Evolutionary conservation across 2,113 vertebrate genomes (phyloP).

Genomic region (Caretta caretta): DNA sequence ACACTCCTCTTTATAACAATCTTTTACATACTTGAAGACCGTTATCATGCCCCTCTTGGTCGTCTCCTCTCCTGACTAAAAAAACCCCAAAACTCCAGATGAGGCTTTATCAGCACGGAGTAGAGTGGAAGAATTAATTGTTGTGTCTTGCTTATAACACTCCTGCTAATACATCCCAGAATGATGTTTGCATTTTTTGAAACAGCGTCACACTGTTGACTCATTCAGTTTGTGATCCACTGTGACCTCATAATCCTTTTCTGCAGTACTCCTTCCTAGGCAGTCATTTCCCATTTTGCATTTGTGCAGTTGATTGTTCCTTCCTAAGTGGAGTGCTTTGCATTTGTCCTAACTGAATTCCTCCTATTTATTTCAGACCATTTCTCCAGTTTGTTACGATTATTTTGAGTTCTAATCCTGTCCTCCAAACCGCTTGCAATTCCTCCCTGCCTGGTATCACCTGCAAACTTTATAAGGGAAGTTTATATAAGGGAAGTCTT

Average conservation of each 20-base stretch:
- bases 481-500: not conserved
- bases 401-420: not conserved
- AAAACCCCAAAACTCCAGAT: not conserved
- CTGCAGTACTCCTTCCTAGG: not conserved
- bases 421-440: not conserved
- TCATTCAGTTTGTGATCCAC: not conserved
- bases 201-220: not conserved
- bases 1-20: not conserved
- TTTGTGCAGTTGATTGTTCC: not conserved
- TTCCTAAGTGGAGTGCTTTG: not conserved
- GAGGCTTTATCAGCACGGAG: not conserved
- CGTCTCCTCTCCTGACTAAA: not conserved
- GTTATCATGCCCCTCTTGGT: not conserved
- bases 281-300: not conserved
- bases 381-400: not conserved
- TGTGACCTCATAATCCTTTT: not conserved
- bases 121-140: not conserved
- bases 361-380: not conserved
- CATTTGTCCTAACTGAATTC: not conserved
- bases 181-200: not conserved
- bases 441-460: not conserved
- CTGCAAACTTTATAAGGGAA: not conserved
- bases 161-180: not conserved
- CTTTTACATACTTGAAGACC: not conserved
- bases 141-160: not conserved